Conservation (phyloP, 1,140 invertebrate genomes). For the Oedothorax gibbosus region DNA sequence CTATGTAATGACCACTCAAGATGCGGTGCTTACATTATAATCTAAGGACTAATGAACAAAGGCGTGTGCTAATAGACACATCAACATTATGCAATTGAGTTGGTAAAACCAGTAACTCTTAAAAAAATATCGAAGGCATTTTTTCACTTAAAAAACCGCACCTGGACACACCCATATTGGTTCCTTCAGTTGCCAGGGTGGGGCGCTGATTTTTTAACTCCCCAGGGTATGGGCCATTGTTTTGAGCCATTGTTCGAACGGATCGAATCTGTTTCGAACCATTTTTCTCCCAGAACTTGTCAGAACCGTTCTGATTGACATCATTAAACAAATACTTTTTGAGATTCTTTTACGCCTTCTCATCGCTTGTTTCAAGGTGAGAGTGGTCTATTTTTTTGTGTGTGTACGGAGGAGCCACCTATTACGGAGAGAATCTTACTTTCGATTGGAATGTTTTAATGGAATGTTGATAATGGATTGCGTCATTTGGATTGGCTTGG, state of each 20-base stretch:
- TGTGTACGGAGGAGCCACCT: too few relatives aligned
- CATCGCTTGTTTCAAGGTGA: too few relatives aligned
- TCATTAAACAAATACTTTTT: neutral
- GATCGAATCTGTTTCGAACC: neutral
- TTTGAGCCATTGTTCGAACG: conserved; percentile 6
- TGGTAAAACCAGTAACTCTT: neutral
- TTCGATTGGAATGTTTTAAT: too few relatives aligned
- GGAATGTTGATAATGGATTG: too few relatives aligned
- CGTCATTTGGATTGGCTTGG: too few relatives aligned
- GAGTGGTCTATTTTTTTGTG: too few relatives aligned
- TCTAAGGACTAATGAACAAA: too few relatives aligned
- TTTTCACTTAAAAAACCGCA: conserved; percentile 14
- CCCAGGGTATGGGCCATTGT: conserved; percentile 33
- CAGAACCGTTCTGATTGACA: conserved; percentile 7
- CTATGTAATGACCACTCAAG: too few relatives aligned
- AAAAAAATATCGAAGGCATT: conserved; percentile 20
- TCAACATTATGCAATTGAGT: too few relatives aligned
- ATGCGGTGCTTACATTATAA: too few relatives aligned
- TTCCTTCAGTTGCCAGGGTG: conserved; percentile 7
- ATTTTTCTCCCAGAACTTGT: neutral
- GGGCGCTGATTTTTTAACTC: conserved; percentile 19
- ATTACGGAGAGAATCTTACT: too few relatives aligned
- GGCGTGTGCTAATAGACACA: too few relatives aligned
- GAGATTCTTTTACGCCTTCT: neutral
- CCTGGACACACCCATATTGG: conserved; percentile 24